A percentile compares a stretch with the other conserved stretches of the same genome.
Evolutionary conservation across 2,888 invertebrate genomes (phyloP).

Genomic region (Cybosia mesomella): DNA sequence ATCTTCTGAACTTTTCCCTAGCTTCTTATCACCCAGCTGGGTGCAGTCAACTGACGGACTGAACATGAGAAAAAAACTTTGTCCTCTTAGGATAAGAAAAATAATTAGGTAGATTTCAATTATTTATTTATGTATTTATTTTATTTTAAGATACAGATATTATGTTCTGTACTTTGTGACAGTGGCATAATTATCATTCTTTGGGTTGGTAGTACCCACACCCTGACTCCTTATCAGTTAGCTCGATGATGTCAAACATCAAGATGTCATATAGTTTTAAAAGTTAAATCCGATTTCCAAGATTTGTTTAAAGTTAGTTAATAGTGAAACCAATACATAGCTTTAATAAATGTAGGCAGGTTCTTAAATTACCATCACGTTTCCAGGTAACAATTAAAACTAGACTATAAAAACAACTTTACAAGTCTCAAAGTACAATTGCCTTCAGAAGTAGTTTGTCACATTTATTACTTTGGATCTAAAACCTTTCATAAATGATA

Average conservation of each 20-base stretch:
- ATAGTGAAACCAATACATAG: background rate
- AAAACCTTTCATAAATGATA: background rate
- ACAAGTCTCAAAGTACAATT: background rate
- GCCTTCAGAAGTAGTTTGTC: background rate
- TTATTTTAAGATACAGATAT: too few relatives aligned
- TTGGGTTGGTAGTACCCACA: too few relatives aligned
- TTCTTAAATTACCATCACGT: background rate
- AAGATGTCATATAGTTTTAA: background rate
- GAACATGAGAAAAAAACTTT: too few relatives aligned
- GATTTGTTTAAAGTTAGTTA: background rate
- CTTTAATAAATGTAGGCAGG: background rate
- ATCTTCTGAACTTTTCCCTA: too few relatives aligned
- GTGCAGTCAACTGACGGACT: too few relatives aligned
- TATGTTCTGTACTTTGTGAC: too few relatives aligned
- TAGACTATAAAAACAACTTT: constrained; percentile 4
- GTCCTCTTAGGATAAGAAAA: too few relatives aligned
- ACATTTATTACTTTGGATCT: background rate
- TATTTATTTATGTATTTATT: too few relatives aligned
- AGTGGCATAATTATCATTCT: too few relatives aligned
- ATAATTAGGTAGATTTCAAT: too few relatives aligned
- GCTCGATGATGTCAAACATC: background rate
- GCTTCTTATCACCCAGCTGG: too few relatives aligned
- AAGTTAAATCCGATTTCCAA: background rate
- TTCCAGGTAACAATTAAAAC: constrained; percentile 7
- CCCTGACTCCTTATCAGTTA: too few relatives aligned